Base-by-base conservation (phyloP, 2,797 vertebrate species). In the Paramormyrops hopkinsi region DNA sequence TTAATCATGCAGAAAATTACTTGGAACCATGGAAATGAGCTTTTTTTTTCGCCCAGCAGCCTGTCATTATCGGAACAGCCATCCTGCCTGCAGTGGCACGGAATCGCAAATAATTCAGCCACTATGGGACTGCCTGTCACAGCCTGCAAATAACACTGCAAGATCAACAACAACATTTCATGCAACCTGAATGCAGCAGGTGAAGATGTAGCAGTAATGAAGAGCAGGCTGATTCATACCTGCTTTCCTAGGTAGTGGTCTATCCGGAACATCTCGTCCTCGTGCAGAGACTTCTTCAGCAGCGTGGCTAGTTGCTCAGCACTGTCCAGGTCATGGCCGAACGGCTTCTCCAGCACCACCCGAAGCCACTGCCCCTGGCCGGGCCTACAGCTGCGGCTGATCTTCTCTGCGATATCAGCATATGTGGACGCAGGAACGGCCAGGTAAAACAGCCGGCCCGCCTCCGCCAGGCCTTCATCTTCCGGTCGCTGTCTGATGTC, bases 231-330 rank as follows among this genome's bases (percentile, higher is more conserved):
- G 44, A 17, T 69, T 41, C 89, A 89, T 88, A 99, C 99, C 97
- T 98, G 98, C 76, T 99, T 99, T 89, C 98, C 98, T 69, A 99
- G 93, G 94, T 99, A 99, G 90, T 99, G 99, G 91, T 99, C 99
- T 33, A 99, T 98, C 17, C 97, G 95, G 95, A 97, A 99, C 97
- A 99, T 98, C 95, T 99, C 99, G 82, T 99, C 96, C 90, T 99
- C 97, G 59, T 89, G 96, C 90, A 99, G 96, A 44, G 96, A 97
- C 89, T 62, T 93, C 0, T 90, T 92, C 0, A 99, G 96, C 76
- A 97, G 94, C 22, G 93, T 88, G 0, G 97, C 96, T 7, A 99
- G 92, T 76, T 96, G 92, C 90, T 97, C 96, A 56, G 98, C 98
- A 0, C 98, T 99, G 84, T 37, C 82, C 88, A 95, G 94, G 93